phyloP scores from a whole-genome alignment of 1,140 invertebrate species.

The Gonatopus flavifemur region DNA sequence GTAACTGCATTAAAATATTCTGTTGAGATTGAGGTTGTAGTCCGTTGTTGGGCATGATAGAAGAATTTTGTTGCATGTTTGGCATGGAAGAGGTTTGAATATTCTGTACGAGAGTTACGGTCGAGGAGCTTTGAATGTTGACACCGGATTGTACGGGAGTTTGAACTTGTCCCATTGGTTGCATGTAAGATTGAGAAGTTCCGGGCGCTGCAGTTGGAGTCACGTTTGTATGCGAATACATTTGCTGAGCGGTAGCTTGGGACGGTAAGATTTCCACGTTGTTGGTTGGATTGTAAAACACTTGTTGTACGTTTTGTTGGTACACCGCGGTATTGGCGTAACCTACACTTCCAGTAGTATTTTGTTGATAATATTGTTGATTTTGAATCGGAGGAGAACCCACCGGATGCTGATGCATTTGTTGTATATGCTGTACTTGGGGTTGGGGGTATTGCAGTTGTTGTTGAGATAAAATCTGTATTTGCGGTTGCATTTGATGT shows the following conservation, averaged over 20 bases:
- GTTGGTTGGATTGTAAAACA: slow-evolving; percentile 49
- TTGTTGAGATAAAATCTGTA: slow-evolving; percentile 33
- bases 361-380: slow-evolving; percentile 48
- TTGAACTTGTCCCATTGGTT: slow-evolving; percentile 39
- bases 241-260: slow-evolving; percentile 40
- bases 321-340: slow-evolving; percentile 36
- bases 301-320: slow-evolving; percentile 55
- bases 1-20: slow-evolving; percentile 46
- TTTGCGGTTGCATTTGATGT: slow-evolving; percentile 32
- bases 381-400: slow-evolving; percentile 38
- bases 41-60: slow-evolving; percentile 31
- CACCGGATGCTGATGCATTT: slow-evolving; percentile 41
- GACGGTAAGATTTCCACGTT: slow-evolving; percentile 47
- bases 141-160: slow-evolving; percentile 40
- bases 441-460: slow-evolving; percentile 27
- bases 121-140: slow-evolving; percentile 38
- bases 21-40: slow-evolving; percentile 45
- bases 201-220: slow-evolving; percentile 27
- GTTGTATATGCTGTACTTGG: slow-evolving; percentile 40
- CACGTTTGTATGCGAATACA: slow-evolving; percentile 41
- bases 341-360: slow-evolving; percentile 27
- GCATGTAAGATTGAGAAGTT: slow-evolving; percentile 43
- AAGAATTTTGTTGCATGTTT: slow-evolving; percentile 36
- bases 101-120: slow-evolving; percentile 38
- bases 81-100: slow-evolving; percentile 32